These are phyloP conservation scores for Caerostris darwini DNA, from an alignment of 1,140 invertebrate genomes.

Conservation along the genomic window DNA sequence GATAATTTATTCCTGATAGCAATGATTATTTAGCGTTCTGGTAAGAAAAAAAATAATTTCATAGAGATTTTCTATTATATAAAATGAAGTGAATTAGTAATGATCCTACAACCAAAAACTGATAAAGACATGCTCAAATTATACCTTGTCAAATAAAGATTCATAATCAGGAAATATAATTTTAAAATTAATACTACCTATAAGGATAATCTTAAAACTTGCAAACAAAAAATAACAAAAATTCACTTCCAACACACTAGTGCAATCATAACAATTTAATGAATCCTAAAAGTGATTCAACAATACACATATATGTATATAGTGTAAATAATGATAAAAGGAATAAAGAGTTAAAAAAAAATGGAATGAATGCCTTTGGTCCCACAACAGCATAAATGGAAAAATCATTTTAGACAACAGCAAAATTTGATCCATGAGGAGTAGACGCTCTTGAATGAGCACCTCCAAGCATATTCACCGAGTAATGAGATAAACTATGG, in stretches of 20 bases:
- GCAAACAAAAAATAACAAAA: not conserved
- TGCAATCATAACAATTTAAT: not conserved
- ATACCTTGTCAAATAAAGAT: no score
- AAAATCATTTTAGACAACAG: not conserved
- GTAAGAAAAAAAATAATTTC: no score
- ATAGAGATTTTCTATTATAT: no score
- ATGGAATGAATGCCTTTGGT: not conserved
- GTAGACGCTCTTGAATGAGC: slow-evolving; percentile 70
- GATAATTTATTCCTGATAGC: no score
- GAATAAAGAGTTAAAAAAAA: not conserved
- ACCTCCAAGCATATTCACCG: slow-evolving; percentile 77
- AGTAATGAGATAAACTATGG: slow-evolving; percentile 78
- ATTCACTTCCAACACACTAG: no score
- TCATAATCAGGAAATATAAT: no score
- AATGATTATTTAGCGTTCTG: no score
- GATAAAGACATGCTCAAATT: no score
- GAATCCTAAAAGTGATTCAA: not conserved
- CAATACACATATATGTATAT: not conserved
- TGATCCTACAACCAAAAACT: no score
- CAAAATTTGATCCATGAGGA: slow-evolving; percentile 50
- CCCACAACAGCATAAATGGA: not conserved
- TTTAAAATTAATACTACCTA: no score
- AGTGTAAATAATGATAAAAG: not conserved
- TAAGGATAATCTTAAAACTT: not conserved
- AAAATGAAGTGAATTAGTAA: no score